Evolutionary conservation across 2,113 vertebrate genomes (phyloP), one percentile per base, ranked within the genome.

Genomic region (Mastomys natalensis): DNA sequence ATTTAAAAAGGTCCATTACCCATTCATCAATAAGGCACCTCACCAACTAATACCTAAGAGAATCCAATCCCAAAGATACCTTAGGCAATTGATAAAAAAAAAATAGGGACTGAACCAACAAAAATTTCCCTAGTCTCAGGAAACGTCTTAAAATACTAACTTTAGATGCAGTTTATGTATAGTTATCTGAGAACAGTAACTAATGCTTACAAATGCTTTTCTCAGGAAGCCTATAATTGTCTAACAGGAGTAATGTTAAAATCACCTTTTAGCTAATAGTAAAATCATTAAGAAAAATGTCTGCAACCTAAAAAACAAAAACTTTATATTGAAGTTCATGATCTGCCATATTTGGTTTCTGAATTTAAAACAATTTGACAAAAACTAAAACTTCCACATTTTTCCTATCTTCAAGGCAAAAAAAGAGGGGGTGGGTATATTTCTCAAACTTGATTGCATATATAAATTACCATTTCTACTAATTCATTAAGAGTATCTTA

Each of bases 111-210:
- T 70, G 40, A 90, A 89, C 13, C 29, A 37, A 34, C 21, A 89
- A 95, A 92, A 76, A 72, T 55, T 51, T 93, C 7, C 77, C 53
- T 64, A 22, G 19, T 87, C 43, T 95, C 92, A 84, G 68, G 22
- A 92, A 95, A 90, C 17, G 64, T 84, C 40, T 96, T 95, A 94
- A 80, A 87, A 34, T 51, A 53, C 26, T 95, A 88, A 91, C 43
- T 95, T 91, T 93, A 94, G 64, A 96, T 60, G 16, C 76, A 68
- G 93, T 64, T 94, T 95, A 90, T 34, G 12, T 86, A 95, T 94
- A 96, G 66, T 96, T 96, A 95, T 88, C 78, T 96, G 70, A 95
- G 96, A 89, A 31, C 24, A 51, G 24, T 89, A 34, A 51, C 70
- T 84, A 95, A 94, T 34, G 15, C 48, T 62, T 97, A 74, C 89